Evolutionary conservation across 2,888 invertebrate genomes (phyloP).

Genomic region (Encarsia formosa): DNA sequence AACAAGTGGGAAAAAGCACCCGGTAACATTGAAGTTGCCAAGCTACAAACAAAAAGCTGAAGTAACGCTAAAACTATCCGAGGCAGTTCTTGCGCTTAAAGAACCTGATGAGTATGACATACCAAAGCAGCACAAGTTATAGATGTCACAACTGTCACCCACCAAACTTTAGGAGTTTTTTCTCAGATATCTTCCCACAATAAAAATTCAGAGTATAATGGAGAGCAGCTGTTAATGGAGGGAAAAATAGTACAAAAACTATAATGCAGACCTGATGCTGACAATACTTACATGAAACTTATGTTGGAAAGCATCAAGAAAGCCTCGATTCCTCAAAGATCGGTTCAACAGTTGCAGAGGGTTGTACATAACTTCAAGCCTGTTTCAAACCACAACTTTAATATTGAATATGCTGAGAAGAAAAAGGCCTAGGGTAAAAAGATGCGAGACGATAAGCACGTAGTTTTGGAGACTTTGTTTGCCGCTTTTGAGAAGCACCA

Average conservation of each 20-base stretch:
- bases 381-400: slow-evolving; percentile 78
- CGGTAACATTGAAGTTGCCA: slow-evolving; percentile 90
- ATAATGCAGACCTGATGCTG: slow-evolving; percentile 87
- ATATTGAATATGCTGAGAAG: slow-evolving; percentile 85
- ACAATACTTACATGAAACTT: slow-evolving; percentile 83
- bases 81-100: slow-evolving; percentile 72
- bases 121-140: slow-evolving; percentile 88
- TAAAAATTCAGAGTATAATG: slow-evolving; percentile 62
- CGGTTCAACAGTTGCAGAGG: slow-evolving; percentile 81
- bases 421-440: slow-evolving; percentile 95
- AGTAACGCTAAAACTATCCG: slow-evolving; percentile 80
- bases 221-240: slow-evolving; percentile 84
- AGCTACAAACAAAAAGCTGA: slow-evolving; percentile 83
- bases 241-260: slow-evolving; percentile 94
- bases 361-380: slow-evolving; percentile 91
- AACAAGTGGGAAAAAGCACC: slow-evolving; percentile 91
- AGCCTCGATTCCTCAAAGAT: slow-evolving; percentile 80
- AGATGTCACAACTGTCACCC: slow-evolving; percentile 84
- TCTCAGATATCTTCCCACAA: slow-evolving; percentile 77
- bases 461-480: slow-evolving; percentile 93
- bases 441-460: slow-evolving; percentile 91
- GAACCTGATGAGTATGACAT: slow-evolving; percentile 76
- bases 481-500: slow-evolving; percentile 99
- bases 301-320: slow-evolving; percentile 83
- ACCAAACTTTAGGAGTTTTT: slow-evolving; percentile 89